Base-by-base conservation (phyloP, 2,113 vertebrate species). In the Orthonyx spaldingii region DNA sequence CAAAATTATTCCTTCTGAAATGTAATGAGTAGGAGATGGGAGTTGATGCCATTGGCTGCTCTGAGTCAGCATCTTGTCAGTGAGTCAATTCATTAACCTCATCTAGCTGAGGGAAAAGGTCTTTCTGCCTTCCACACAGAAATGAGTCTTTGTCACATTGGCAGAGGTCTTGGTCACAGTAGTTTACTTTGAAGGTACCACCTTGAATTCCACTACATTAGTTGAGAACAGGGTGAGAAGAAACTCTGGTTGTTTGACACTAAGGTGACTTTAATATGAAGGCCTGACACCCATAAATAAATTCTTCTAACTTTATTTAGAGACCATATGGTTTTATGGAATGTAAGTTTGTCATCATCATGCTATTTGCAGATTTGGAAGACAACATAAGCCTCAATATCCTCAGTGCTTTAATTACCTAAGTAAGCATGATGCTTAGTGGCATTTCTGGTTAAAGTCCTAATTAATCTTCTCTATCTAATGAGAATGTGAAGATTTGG, bases 381-480 rank as follows among this genome's bases (percentile, higher is more conserved):
- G 76, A 85, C 44, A 80, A 28, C 66, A 21, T 84, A 18, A 88
- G 33, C 59, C 74, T 94, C 83, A 70, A 30, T 77, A 96, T 78
- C 33, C 78, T 87, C 65, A 76, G 44, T 81, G 37, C 47, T 84
- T 59, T 63, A 75, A 89, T 96, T 94, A 95, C 84, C 66, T 95
- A 56, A 83, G 46, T 84, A 88, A 96, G 76, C 59, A 83, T 69
- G 92, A 97, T 95, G 83, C n/a, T 74, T 88, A 88, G 56, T 97
- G 92, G 83, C 97, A 91, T 96, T 97, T 97, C 94, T 97, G 92
- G 89, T 96, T 95, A 90, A 95, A 97, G 81, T 92, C 82, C 89
- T 97, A 96, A 98, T 98, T 98, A 97, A 94, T 83, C 71, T 97
- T 96, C 63, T 74, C 68, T 93, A 41, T 86, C 90, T 97, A 97